Conservation (phyloP, 2,797 vertebrate species). For the Pitangus sulphuratus region DNA sequence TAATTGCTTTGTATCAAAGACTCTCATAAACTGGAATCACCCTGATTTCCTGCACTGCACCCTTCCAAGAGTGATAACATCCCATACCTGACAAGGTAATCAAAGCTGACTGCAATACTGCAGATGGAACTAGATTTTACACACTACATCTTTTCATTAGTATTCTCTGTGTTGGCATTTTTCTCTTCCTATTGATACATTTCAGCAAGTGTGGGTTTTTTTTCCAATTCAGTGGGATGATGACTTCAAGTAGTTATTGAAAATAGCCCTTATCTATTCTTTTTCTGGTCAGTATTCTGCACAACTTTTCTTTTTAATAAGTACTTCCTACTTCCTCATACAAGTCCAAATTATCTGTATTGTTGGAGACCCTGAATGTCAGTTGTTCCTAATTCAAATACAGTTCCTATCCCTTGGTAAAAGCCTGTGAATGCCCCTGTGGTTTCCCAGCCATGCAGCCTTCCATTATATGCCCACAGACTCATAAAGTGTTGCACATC, state of each 20-base stretch:
- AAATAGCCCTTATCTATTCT: slow-evolving; percentile 41
- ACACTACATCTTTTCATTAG: slow-evolving; percentile 10
- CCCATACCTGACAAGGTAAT: not conserved
- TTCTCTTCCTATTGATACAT: slow-evolving; percentile 2
- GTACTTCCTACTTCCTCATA: slow-evolving; percentile 46
- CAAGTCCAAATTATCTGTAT: slow-evolving; percentile 43
- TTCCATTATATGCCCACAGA: not conserved
- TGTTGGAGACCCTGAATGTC: slow-evolving; percentile 36
- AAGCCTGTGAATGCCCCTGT: slow-evolving; percentile 16
- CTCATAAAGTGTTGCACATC: not conserved
- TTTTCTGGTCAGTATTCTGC: slow-evolving; percentile 50
- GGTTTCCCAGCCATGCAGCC: not conserved
- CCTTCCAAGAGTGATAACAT: not conserved
- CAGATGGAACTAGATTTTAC: slow-evolving; percentile 14
- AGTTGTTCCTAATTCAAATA: slow-evolving; percentile 41
- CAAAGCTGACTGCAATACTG: slow-evolving; percentile 22
- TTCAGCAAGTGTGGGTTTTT: not conserved
- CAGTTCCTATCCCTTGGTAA: slow-evolving; percentile 1
- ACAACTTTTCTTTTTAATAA: slow-evolving; percentile 58
- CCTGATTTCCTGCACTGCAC: not conserved
- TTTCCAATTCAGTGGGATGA: slow-evolving; percentile 2
- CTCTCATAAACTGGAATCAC: not conserved
- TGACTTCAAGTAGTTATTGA: slow-evolving; percentile 53
- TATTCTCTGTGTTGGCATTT: slow-evolving; percentile 21
- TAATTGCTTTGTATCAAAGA: slow-evolving; percentile 31